Evolutionary conservation across 2,888 invertebrate genomes (phyloP), one percentile per base, ranked within the genome.

Genomic region (Oscheius sp.): DNA sequence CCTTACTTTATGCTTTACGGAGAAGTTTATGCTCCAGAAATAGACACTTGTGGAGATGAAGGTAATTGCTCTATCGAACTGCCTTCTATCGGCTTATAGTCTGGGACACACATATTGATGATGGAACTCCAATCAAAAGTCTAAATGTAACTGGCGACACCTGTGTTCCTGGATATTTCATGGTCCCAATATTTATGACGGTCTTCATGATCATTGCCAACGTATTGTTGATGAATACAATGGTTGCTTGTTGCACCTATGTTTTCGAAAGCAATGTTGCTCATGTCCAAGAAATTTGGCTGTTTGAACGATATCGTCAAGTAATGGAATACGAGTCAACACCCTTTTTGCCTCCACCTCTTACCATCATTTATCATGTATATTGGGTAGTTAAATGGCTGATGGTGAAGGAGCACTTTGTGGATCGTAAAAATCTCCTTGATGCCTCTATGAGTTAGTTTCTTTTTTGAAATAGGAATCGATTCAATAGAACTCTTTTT

Each of bases 1-100:
- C 97, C 90, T 1, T 98, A 98, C 89, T 97, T 96, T 89, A 98
- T 97, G 97, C 91, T 98, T 88, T 98, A 98, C 89, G 97, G 98
- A 84, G 97, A 98, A 89, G 90, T 97, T 80, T 97, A 96, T 89
- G 96, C 96, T 37, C 92, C 92, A 84, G 92, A 93, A 86, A 97
- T 97, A 86, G 94, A 96, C 89, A 79, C 78, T 6, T 86, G 86
- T 63, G 84, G 83, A 23, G 85, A 86, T 65, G 81, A 82, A 73
- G 76, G 82, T 82, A 29, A 25, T 71, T 64, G 20, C 12, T 12
- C 17, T 27, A 5, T n/a, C 20, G 25, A 10, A 10, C 3, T 5
- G 29, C 46, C 6, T n/a, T 10, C 6, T 10, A 20, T 6, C 6
- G 8, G n/a, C 3, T 58, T 75, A 37, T 69, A 78, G 78, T 78